Percentiles rank a stretch among this genome's conserved stretches.
phyloP scores from a whole-genome alignment of 2,888 invertebrate species.

The Leptura quadrifasciata region DNA sequence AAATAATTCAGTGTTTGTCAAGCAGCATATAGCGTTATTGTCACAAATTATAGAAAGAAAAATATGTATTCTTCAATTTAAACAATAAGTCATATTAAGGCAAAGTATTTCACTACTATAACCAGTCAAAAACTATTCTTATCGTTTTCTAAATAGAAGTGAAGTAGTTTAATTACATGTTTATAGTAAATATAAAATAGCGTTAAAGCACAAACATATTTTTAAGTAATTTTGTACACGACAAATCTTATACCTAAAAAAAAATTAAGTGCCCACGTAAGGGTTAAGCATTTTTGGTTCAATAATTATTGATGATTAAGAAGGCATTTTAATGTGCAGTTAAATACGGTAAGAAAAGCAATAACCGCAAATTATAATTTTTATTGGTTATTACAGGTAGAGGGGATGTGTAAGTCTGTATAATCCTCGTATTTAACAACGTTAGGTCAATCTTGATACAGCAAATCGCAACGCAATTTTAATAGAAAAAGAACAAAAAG shows the following conservation, averaged over 20 bases:
- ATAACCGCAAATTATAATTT: constrained; percentile 53
- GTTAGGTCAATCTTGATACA: constrained; percentile 63
- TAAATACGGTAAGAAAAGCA: constrained; percentile 47
- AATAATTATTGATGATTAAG: constrained; percentile 26
- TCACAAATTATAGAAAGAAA: no score
- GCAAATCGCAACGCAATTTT: constrained; percentile 62
- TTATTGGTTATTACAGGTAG: constrained; percentile 53
- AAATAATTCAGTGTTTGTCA: no score
- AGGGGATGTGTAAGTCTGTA: constrained; percentile 49
- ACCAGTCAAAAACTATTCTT: not conserved
- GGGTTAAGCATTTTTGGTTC: constrained; percentile 8
- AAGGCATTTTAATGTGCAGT: constrained; percentile 32
- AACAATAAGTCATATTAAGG: no score
- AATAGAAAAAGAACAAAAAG: constrained; percentile 60
- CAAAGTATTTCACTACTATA: not conserved
- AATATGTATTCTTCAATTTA: no score
- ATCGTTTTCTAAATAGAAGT: not conserved
- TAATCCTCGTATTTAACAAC: constrained; percentile 60
- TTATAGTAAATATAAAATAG: not conserved
- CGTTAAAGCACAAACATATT: not conserved
- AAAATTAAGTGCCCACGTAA: not conserved
- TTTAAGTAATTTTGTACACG: no score
- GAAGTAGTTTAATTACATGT: not conserved
- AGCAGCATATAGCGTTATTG: no score
- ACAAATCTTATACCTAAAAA: not conserved